These are phyloP conservation scores for Pterostichus madidus DNA, from an alignment of 2,888 invertebrate species.

Conservation along the genomic window DNA sequence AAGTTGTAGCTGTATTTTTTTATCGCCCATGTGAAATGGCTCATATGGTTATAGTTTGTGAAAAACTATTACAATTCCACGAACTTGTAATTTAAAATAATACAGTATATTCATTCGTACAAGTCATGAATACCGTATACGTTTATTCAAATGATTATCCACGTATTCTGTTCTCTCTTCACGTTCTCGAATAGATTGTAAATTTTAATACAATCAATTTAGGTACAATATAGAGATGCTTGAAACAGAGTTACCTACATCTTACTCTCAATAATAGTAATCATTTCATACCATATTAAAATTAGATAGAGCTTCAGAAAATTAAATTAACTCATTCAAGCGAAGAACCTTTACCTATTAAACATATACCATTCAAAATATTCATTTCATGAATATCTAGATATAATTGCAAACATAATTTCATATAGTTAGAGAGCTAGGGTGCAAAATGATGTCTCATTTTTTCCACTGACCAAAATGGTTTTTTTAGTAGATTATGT, in stretches of 20 bases:
- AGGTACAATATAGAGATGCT: slow-evolving; percentile 16
- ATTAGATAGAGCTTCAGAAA: slow-evolving; percentile 29
- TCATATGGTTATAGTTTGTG: too few relatives aligned
- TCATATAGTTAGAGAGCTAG: too few relatives aligned
- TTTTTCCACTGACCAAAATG: too few relatives aligned
- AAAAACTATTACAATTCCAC: too few relatives aligned
- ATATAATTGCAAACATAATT: too few relatives aligned
- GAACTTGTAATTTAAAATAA: too few relatives aligned
- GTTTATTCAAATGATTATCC: slow-evolving; percentile 20
- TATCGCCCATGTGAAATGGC: too few relatives aligned
- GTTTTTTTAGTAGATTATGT: too few relatives aligned
- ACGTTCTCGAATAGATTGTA: slow-evolving; percentile 37
- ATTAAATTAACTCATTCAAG: slow-evolving; percentile 16
- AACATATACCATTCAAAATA: neutral
- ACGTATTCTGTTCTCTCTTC: slow-evolving; percentile 34
- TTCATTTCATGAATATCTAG: too few relatives aligned
- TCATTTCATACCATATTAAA: slow-evolving; percentile 40
- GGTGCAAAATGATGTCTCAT: too few relatives aligned
- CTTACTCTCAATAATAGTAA: slow-evolving; percentile 46
- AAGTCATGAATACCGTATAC: neutral
- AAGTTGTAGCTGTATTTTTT: too few relatives aligned
- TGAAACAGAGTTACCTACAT: neutral
- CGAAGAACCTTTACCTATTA: neutral
- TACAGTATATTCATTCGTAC: too few relatives aligned
- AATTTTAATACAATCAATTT: slow-evolving; percentile 45